Conservation (phyloP, 2,113 vertebrate genomes). For the Dasyprocta punctata region DNA sequence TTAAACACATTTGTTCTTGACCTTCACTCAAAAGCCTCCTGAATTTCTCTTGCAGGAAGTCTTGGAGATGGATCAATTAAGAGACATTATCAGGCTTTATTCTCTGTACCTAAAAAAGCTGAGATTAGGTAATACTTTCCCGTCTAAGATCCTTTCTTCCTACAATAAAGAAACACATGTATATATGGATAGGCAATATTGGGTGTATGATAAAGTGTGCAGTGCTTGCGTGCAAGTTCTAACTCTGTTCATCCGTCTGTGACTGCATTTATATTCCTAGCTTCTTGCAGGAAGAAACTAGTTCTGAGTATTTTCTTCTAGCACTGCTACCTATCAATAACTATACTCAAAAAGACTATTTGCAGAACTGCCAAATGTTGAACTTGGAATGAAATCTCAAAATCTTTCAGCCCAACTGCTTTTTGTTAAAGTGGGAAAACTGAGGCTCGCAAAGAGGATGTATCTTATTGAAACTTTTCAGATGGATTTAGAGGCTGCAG, state of each 20-base stretch:
- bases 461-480: background rate
- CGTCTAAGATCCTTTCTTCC: background rate
- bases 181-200: background rate
- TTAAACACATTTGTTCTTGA: background rate
- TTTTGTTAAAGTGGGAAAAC: conserved; percentile 5
- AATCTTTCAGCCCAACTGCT: conserved; percentile 14
- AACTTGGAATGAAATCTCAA: conserved; percentile 36
- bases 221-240: background rate
- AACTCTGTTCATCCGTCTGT: conserved; percentile 27
- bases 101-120: background rate
- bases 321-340: conserved; percentile 42
- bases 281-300: conserved; percentile 30
- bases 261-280: conserved; percentile 26
- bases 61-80: background rate
- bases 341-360: conserved; percentile 54
- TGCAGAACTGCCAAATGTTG: conserved; percentile 49
- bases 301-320: conserved; percentile 30
- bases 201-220: fast-evolving
- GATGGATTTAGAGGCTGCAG: background rate
- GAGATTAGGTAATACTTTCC: background rate
- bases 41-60: background rate
- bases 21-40: background rate
- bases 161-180: background rate
- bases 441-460: background rate
- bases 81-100: background rate